Evolutionary conservation across 1,140 invertebrate species (phyloP), one percentile per base, ranked within the genome.

Genomic region (Eriosoma lanigerum): DNA sequence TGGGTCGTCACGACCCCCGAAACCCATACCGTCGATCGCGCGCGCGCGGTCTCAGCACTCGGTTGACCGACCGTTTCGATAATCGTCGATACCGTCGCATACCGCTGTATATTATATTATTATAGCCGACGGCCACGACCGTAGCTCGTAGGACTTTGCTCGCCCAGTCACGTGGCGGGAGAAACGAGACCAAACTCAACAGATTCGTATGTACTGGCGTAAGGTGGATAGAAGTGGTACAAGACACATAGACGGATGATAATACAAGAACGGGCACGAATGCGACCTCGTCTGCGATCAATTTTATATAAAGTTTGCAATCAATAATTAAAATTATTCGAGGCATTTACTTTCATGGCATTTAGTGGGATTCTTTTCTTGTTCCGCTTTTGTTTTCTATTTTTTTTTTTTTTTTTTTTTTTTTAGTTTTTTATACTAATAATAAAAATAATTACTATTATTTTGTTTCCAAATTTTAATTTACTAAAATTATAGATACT

Each of bases 1-100:
- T 72, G 24, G 68, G 68, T 72, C 68, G 68, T 72, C 46, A 50
- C 68, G 68, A 68, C 38, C 38, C 68, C 68, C 68, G 29, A 72
- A 68, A 48, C 66, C 66, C 66, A n/a, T 52, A 46, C 15, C 64
- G n/a, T n/a, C 64, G 9, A 8, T 32, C 68, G 9, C 32, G 32
- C 66, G 21, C 46, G 29, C 66, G 46, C 17, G 2, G 46, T 50
- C 38, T 68, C 64, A 13, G 29, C 64, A 46, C 64, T 68, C 64
- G 4, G 12, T 8, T 38, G 32, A 54, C 19, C 15, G 58, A 29
- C 58, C 58, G 58, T 13, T 68, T 68, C 21, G 64, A 68, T 68
- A 68, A 68, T 68, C 38, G 38, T 68, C 64, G 64, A 68, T 68
- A 68, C 32, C 32, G 64, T 68, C 64, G 38, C 64, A 68, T 68